Base-by-base conservation (phyloP, 2,113 vertebrate genomes). In the Sapajus apella region DNA sequence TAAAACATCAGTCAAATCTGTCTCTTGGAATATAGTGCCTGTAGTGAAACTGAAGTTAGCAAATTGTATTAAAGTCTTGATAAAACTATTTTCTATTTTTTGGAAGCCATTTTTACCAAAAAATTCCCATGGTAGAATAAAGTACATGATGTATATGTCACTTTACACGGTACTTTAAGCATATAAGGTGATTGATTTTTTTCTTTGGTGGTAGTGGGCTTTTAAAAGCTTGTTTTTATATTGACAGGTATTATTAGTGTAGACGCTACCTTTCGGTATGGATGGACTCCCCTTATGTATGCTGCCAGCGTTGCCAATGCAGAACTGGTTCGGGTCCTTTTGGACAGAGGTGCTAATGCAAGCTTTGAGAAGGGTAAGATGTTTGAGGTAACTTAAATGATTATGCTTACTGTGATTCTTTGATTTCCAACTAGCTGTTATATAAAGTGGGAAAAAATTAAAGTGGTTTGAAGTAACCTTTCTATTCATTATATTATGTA, bases 231-330 rank as follows among this genome's bases (percentile, higher is more conserved):
- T 96, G 80, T 96, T 93, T 93, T 86, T 56, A 40, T 97, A 56
- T 97, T 88, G 9, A 20, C 97, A 99, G 99, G 99, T 75, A 12
- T 99, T 97, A 12, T 99, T 97, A 99, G 97, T 56, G 98, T 99
- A 96, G 99, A 99, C 66, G 99, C 98, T 40, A 98, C 83, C 23
- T 99, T 99, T 76, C 98, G 95, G 11, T 99, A 99, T 98, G 99
- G 98, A 3, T 99, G 99, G 99, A 99, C 99, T 94, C 99, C 99
- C 25, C 98, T 99, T 93, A 99, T 99, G 99, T 99, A 98, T 97
- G 99, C 99, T 32, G 99, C 99, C 93, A 99, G 97, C 0, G 86
- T 99, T 94, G 99, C 99, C 14, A 98, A 99, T 84, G 98, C 98
- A 35, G 98, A 99, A 1, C 85, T 99, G 64, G 98, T 99, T 47